Evolutionary conservation across 2,888 invertebrate genomes (phyloP), one percentile per base, ranked within the genome.

Genomic region (Leucophora obtusa): DNA sequence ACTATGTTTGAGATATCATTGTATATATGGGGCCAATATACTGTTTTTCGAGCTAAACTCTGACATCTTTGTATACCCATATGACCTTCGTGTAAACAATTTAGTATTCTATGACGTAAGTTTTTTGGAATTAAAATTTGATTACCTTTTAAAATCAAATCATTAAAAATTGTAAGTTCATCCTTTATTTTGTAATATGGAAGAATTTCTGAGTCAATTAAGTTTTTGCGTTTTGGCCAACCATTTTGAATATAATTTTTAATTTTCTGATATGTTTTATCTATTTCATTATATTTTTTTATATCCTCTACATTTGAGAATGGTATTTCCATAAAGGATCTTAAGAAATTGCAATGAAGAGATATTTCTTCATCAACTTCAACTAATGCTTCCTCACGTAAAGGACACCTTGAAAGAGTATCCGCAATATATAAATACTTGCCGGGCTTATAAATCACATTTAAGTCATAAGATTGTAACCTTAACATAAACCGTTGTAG

Each of bases 401-500:
- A 53, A 24, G 79, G 62, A 9, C 76, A 93, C 93, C 66, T 92
- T 91, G 83, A 87, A 87, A 66, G 91, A 90, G 15, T 94, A 93
- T 82, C 83, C n/a, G n/a, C n/a, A n/a, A n/a, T n/a, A n/a, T n/a
- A n/a, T n/a, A n/a, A n/a, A n/a, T n/a, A n/a, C n/a, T n/a, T n/a
- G n/a, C n/a, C n/a, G n/a, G n/a, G n/a, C n/a, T n/a, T n/a, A n/a
- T n/a, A n/a, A n/a, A n/a, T n/a, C n/a, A n/a, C n/a, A n/a, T n/a
- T n/a, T n/a, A n/a, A n/a, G n/a, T n/a, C n/a, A n/a, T n/a, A n/a
- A n/a, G n/a, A n/a, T n/a, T n/a, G n/a, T n/a, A n/a, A n/a, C n/a
- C n/a, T n/a, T n/a, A n/a, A n/a, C n/a, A n/a, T n/a, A n/a, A n/a
- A n/a, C n/a, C n/a, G n/a, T n/a, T n/a, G n/a, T n/a, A n/a, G n/a